These are phyloP conservation scores for Charina bottae DNA, from an alignment of 2,113 vertebrate species.

Conservation along the genomic window DNA sequence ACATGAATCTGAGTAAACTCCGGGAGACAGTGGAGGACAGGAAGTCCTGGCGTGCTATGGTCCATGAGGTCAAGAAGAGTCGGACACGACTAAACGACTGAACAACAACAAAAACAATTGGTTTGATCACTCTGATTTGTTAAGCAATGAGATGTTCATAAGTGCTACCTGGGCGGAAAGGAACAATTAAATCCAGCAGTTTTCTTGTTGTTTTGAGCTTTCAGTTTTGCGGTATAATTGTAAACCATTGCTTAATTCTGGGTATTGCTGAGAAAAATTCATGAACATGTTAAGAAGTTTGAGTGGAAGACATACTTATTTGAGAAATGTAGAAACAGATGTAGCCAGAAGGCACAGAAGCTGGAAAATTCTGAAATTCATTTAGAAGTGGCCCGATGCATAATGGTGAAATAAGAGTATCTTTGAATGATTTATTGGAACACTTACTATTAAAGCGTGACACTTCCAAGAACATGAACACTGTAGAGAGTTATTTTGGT, in stretches of 20 bases:
- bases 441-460: not conserved
- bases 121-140: not conserved
- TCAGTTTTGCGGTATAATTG: not conserved
- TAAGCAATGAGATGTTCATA: not conserved
- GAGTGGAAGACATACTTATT: not conserved
- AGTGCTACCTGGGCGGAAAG: not conserved
- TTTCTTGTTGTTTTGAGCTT: not conserved
- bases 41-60: no score
- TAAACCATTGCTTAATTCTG: not conserved
- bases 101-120: no score
- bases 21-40: no score
- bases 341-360: not conserved
- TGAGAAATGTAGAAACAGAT: not conserved
- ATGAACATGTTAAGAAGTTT: not conserved
- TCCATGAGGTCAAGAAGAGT: no score
- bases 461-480: not conserved
- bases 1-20: no score
- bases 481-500: no score
- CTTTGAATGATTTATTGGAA: not conserved
- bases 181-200: not conserved
- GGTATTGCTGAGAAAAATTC: not conserved
- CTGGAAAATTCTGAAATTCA: not conserved
- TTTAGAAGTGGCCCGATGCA: not conserved
- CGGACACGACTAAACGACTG: no score
- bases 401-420: not conserved